These are phyloP conservation scores for Bagarius yarrelli DNA, from an alignment of 2,113 vertebrate species.

Conservation along the genomic window DNA sequence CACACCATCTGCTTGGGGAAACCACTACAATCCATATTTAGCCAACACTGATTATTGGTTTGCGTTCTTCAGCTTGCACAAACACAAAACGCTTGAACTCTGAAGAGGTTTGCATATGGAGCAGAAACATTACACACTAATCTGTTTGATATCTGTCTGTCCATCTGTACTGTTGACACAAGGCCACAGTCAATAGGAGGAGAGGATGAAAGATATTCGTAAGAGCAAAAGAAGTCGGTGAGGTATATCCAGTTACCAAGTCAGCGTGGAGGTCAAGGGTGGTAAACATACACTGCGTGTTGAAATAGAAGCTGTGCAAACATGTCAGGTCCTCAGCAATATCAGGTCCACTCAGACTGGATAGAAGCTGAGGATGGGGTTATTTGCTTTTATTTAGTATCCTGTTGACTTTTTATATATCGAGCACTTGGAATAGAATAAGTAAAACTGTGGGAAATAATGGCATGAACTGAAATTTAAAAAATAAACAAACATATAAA, in stretches of 20 bases:
- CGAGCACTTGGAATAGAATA: background rate
- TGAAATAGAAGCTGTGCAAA: conserved; percentile 24
- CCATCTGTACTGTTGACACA: background rate
- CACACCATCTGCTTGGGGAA: conserved; percentile 24
- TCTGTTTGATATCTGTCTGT: background rate
- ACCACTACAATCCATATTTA: conserved; percentile 26
- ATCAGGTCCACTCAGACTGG: background rate
- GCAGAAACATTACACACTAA: background rate
- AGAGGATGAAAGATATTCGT: conserved; percentile 9
- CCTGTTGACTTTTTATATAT: background rate
- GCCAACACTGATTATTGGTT: conserved; percentile 15
- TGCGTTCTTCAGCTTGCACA: conserved; percentile 4
- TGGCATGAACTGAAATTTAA: background rate
- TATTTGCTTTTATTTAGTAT: background rate
- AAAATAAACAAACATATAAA: background rate
- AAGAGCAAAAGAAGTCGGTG: conserved; percentile 23
- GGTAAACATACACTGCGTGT: conserved; percentile 8
- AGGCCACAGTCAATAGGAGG: background rate
- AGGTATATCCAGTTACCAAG: background rate
- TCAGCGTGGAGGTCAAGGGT: background rate
- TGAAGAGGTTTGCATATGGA: background rate
- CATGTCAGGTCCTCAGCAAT: background rate
- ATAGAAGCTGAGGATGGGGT: no score
- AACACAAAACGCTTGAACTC: background rate
- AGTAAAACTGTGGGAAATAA: background rate